Base-by-base conservation (phyloP, 2,888 invertebrate species). In the Heliconius charithonia region DNA sequence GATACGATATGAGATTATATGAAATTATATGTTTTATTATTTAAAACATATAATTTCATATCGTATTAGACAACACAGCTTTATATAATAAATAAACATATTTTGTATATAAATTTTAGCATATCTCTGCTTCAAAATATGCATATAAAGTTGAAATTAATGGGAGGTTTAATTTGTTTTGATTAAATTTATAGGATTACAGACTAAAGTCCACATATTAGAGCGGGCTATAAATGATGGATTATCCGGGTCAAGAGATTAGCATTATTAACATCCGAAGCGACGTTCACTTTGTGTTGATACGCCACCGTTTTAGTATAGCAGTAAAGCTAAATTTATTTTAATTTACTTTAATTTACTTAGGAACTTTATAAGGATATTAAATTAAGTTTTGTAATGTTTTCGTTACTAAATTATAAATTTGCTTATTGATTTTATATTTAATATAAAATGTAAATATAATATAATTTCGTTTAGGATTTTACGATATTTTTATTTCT, bases 161-260 rank as follows among this genome's bases (percentile, higher is more conserved):
- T 56, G 19, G 59, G 7, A 65, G 32, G 56, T 19, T 37, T 71
- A 51, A 66, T 59, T 65, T 66, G 65, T 56, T 37, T 37, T 77
- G 65, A 77, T 72, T 77, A 45, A 77, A 77, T 78, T 78, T 72
- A 73, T 73, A 59, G 73, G 73, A 75, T 78, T 80, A 71, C 45
- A 27, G 72, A 62, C 75, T 72, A 65, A 75, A 75, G 87, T 89
- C 77, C 77, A 81, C 81, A 79, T 84, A 86, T 88, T 86, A 87
- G 82, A 79, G 82, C 81, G 81, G 85, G 76, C 86, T 84, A 85
- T 84, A 85, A 84, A 87, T 88, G 87, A 90, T 88, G 85, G 86
- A 89, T 87, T 85, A 85, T 84, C 82, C 81, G 83, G 83, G 86
- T 84, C 85, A 82, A 82, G 82, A 80, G 75, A 82, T 81, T 79